A percentile compares a stretch with the other conserved stretches of the same genome.
These are phyloP conservation scores for Cheilosia vernalis DNA, from an alignment of 2,888 invertebrate species.

Conservation along the genomic window DNA sequence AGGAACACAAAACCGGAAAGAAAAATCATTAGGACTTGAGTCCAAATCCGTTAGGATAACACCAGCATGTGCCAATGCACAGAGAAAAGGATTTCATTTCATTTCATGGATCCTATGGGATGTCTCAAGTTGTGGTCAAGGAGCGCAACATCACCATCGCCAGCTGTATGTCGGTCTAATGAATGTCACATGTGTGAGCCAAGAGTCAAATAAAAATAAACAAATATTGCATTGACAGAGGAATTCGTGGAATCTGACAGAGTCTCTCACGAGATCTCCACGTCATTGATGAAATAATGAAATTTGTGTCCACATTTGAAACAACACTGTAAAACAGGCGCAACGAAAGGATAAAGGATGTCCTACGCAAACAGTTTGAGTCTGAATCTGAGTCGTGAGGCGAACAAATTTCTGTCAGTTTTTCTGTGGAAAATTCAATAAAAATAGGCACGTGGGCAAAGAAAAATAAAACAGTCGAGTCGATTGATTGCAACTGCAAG, in stretches of 20 bases:
- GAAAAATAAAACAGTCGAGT: slow-evolving; percentile 43
- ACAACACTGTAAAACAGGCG: slow-evolving; percentile 29
- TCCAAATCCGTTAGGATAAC: slow-evolving; percentile 58
- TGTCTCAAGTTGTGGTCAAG: slow-evolving; percentile 73
- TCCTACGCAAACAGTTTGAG: slow-evolving; percentile 21
- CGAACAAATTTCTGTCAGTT: slow-evolving; percentile 31
- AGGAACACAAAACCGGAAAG: slow-evolving; percentile 60
- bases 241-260: slow-evolving; percentile 48
- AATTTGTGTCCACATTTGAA: slow-evolving; percentile 28
- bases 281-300: slow-evolving; percentile 44
- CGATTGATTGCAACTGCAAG: slow-evolving; percentile 22
- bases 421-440: slow-evolving; percentile 57
- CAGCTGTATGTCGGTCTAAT: slow-evolving; percentile 59
- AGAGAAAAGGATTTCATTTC: slow-evolving; percentile 59
- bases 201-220: slow-evolving; percentile 67
- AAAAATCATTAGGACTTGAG: slow-evolving; percentile 57
- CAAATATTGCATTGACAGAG: slow-evolving; percentile 67
- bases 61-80: slow-evolving; percentile 60
- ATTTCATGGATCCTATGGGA: slow-evolving; percentile 6
- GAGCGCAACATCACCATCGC: slow-evolving; percentile 26
- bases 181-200: slow-evolving; percentile 58
- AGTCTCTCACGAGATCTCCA: slow-evolving; percentile 19
- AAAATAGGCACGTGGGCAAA: slow-evolving; percentile 69
- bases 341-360: slow-evolving; percentile 5
- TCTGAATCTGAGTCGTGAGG: background rate